These are phyloP conservation scores for Trachelipus rathkii DNA, from an alignment of 1,140 invertebrate species.

Conservation along the genomic window DNA sequence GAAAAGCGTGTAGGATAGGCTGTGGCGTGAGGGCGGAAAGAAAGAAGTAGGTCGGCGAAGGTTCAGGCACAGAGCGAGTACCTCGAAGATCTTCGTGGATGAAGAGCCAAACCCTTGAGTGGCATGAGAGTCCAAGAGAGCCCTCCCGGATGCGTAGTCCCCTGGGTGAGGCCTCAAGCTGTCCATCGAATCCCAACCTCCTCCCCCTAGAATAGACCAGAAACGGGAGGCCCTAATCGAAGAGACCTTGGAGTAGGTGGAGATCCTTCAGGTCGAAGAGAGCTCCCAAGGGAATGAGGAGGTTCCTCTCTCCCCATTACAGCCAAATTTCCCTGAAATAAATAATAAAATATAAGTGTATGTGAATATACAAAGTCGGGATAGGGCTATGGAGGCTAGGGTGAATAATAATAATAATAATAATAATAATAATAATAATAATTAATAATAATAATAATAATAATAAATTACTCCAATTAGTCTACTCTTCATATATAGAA, in stretches of 20 bases:
- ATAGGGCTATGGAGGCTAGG: too few relatives aligned
- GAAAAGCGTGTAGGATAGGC: constrained; percentile 39
- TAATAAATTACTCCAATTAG: too few relatives aligned
- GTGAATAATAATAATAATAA: too few relatives aligned
- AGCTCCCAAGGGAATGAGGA: constrained; percentile 54
- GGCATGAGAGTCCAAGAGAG: constrained; percentile 19
- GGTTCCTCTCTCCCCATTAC: constrained; percentile 49
- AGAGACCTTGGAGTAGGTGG: constrained; percentile 81
- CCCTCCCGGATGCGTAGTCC: constrained; percentile 14
- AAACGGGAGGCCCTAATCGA: constrained; percentile 58
- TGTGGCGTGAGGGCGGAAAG: constrained; percentile 36
- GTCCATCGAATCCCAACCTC: neutral
- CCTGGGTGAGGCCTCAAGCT: neutral
- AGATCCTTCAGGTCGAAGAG: constrained; percentile 58
- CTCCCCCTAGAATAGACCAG: constrained; percentile 25
- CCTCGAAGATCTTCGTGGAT: constrained; percentile 44
- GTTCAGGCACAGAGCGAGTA: constrained; percentile 44
- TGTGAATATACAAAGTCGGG: too few relatives aligned
- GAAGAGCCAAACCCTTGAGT: constrained; percentile 33
- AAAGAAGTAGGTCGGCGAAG: constrained; percentile 36
- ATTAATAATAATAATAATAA: too few relatives aligned
- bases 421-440: too few relatives aligned
- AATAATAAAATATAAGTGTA: neutral
- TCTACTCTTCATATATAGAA: too few relatives aligned
- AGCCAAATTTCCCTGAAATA: constrained; percentile 37